phyloP scores from a whole-genome alignment of 1,140 invertebrate species.

The Centruroides sculpturatus region DNA sequence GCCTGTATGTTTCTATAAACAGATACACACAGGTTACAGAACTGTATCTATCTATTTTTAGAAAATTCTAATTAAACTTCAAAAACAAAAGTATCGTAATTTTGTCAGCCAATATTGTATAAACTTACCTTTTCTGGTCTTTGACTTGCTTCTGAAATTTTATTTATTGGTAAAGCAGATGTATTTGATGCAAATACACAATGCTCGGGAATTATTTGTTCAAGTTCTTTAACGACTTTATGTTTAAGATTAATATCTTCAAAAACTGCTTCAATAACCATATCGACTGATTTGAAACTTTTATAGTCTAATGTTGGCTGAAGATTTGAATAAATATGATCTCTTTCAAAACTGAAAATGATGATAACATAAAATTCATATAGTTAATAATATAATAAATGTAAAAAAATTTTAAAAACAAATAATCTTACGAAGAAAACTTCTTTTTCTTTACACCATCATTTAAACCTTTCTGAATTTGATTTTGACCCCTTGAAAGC shows the following conservation, averaged over 20 bases:
- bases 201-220: constrained; percentile 67
- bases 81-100: too few relatives aligned
- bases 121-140: constrained; percentile 79
- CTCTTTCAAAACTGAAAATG: constrained; percentile 50
- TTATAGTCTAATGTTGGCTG: constrained; percentile 66
- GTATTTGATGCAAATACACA: constrained; percentile 97
- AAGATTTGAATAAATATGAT: constrained; percentile 63
- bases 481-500: constrained; percentile 70
- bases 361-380: too few relatives aligned
- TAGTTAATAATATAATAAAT: too few relatives aligned
- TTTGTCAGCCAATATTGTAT: too few relatives aligned
- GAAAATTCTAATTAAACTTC: too few relatives aligned
- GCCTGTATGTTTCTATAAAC: too few relatives aligned
- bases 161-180: constrained; percentile 88
- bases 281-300: constrained; percentile 74
- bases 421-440: constrained; percentile 40
- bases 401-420: constrained; percentile 18
- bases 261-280: constrained; percentile 98
- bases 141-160: constrained; percentile 82
- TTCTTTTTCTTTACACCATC: constrained; percentile 67
- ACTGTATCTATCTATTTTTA: too few relatives aligned
- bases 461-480: constrained; percentile 71
- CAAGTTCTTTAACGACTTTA: constrained; percentile 90
- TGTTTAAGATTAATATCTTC: constrained; percentile 90
- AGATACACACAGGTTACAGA: too few relatives aligned